phyloP scores from a whole-genome alignment of 2,113 vertebrate genomes.

The Acanthisitta chloris region DNA sequence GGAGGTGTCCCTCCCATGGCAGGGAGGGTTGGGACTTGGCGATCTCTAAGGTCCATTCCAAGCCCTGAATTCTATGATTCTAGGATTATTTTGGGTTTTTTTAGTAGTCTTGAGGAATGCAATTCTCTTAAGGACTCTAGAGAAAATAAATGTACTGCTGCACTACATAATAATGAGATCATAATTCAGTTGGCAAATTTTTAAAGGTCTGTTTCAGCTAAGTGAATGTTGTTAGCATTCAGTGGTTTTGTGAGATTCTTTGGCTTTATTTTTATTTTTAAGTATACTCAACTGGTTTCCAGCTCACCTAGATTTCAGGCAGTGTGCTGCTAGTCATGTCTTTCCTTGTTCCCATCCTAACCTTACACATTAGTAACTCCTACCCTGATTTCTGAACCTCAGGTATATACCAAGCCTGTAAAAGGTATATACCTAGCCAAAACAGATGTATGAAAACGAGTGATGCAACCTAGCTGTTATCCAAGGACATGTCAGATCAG shows the following conservation, averaged over 20 bases:
- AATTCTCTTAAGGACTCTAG: neutral
- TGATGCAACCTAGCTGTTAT: neutral
- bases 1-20: too few relatives aligned
- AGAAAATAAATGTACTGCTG: neutral
- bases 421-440: neutral
- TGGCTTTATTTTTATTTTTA: neutral
- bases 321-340: neutral
- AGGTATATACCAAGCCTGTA: neutral
- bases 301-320: neutral
- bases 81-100: neutral
- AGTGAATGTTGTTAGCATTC: neutral
- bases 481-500: neutral
- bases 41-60: too few relatives aligned
- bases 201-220: neutral
- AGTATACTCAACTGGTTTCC: neutral
- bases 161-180: neutral
- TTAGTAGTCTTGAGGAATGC: fast-evolving
- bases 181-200: neutral
- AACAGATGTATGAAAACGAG: neutral
- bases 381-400: neutral
- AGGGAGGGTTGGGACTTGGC: too few relatives aligned
- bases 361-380: neutral
- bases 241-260: neutral
- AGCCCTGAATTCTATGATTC: too few relatives aligned
- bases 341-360: neutral